Percentiles rank a stretch among this genome's conserved stretches.
phyloP scores from a whole-genome alignment of 1,140 invertebrate genomes.

The Manduca sexta region DNA sequence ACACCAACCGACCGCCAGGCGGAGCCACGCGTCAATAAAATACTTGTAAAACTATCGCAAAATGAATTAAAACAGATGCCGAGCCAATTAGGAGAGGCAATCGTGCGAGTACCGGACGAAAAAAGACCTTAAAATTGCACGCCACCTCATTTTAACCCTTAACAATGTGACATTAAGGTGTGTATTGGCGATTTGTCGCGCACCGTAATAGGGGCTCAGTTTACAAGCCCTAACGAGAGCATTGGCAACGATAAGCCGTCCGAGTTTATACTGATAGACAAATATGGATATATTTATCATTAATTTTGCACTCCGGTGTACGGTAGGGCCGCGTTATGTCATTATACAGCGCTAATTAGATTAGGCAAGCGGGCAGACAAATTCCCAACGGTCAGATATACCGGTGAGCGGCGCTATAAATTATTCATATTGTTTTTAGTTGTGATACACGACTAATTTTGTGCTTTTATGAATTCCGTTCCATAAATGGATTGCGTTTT shows the following conservation, averaged over 20 bases:
- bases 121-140: slow-evolving; percentile 43
- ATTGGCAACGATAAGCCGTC: slow-evolving; percentile 52
- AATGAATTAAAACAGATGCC: slow-evolving; percentile 71
- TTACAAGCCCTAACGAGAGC: slow-evolving; percentile 63
- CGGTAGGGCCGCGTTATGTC: slow-evolving; percentile 36
- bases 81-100: slow-evolving; percentile 71
- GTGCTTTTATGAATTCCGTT: not conserved
- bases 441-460: not conserved
- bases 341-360: slow-evolving; percentile 53
- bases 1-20: slow-evolving; percentile 48
- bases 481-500: no score
- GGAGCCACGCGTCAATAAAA: slow-evolving; percentile 68
- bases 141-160: slow-evolving; percentile 28
- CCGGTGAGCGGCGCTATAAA: slow-evolving; percentile 5
- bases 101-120: slow-evolving; percentile 64
- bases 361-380: slow-evolving; percentile 32
- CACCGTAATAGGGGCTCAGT: slow-evolving; percentile 53
- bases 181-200: slow-evolving; percentile 20
- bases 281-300: slow-evolving; percentile 70
- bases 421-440: slow-evolving; percentile 13
- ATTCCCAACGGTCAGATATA: slow-evolving; percentile 23
- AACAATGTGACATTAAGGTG: slow-evolving; percentile 28
- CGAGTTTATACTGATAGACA: slow-evolving; percentile 66
- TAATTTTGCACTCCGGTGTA: slow-evolving; percentile 47
- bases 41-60: slow-evolving; percentile 72